Conservation (phyloP, 1,140 invertebrate genomes). For the Bombus impatiens region DNA sequence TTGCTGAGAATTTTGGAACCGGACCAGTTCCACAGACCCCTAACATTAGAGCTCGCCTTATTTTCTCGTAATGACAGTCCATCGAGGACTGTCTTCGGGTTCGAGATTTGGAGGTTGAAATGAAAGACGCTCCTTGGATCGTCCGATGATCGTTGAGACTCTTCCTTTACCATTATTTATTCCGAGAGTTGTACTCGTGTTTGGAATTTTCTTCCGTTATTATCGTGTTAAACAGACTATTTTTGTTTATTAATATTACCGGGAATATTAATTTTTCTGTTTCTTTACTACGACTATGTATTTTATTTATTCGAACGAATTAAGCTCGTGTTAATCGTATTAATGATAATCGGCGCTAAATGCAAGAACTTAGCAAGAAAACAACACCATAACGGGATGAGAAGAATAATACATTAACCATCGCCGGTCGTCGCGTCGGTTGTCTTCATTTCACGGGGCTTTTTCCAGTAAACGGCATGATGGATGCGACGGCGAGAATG, state of each 20-base stretch:
- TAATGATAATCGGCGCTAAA: not conserved
- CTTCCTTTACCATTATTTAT: not conserved
- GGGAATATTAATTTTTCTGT: no score
- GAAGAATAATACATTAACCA: constrained; percentile 58
- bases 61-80: constrained; percentile 72
- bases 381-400: not conserved
- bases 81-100: not conserved
- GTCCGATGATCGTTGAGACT: not conserved
- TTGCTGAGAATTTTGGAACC: constrained; percentile 62
- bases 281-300: no score
- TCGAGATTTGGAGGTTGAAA: constrained; percentile 10
- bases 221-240: no score
- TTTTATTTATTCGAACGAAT: not conserved
- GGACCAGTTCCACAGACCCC: constrained; percentile 57
- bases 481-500: constrained; percentile 60
- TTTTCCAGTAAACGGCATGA: constrained; percentile 41
- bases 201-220: not conserved
- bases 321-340: not conserved
- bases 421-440: constrained; percentile 35
- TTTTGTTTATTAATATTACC: no score
- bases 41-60: constrained; percentile 68
- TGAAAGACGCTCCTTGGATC: constrained; percentile 24
- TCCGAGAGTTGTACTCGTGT: not conserved
- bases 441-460: constrained; percentile 54
- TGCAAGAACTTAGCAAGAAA: constrained; percentile 9